Conservation (phyloP, 2,888 invertebrate genomes). For the Chrysopilus asiliformis region DNA sequence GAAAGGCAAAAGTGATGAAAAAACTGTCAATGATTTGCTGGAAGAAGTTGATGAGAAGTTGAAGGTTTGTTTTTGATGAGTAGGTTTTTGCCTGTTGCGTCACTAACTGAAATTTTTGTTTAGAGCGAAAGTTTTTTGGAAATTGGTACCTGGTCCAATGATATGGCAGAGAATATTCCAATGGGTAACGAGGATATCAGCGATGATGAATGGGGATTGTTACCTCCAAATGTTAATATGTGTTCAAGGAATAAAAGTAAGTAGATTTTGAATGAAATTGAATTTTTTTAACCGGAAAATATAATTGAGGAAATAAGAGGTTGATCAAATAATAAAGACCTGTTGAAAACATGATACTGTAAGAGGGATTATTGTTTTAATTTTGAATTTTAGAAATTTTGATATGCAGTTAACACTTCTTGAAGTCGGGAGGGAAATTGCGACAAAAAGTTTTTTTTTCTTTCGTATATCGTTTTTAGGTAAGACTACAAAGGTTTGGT, state of each 20-base stretch:
- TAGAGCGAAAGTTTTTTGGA: slow-evolving; percentile 49
- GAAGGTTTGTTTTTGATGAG: slow-evolving; percentile 17
- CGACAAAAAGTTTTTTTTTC: too few relatives aligned
- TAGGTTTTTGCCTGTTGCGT: neutral
- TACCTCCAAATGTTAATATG: slow-evolving; percentile 52
- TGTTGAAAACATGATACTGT: too few relatives aligned
- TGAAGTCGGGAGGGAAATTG: too few relatives aligned
- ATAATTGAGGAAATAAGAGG: too few relatives aligned
- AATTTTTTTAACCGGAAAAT: too few relatives aligned
- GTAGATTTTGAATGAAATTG: slow-evolving; percentile 1
- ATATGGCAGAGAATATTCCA: slow-evolving; percentile 55
- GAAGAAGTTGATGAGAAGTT: slow-evolving; percentile 29
- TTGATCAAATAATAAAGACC: too few relatives aligned
- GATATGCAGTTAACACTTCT: too few relatives aligned
- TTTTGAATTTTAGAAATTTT: too few relatives aligned
- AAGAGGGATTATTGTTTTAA: too few relatives aligned
- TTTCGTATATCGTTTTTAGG: too few relatives aligned
- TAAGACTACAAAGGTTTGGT: too few relatives aligned
- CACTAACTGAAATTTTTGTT: slow-evolving; percentile 4
- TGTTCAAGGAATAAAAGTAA: slow-evolving; percentile 42
- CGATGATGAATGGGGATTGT: slow-evolving; percentile 39
- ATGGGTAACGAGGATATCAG: slow-evolving; percentile 30
- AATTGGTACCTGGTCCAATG: slow-evolving; percentile 85
- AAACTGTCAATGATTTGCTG: slow-evolving; percentile 30
- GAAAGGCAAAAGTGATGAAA: slow-evolving; percentile 35